These are phyloP conservation scores for Rhinichthys osculus DNA, from an alignment of 2,797 vertebrate genomes.

Conservation along the genomic window DNA sequence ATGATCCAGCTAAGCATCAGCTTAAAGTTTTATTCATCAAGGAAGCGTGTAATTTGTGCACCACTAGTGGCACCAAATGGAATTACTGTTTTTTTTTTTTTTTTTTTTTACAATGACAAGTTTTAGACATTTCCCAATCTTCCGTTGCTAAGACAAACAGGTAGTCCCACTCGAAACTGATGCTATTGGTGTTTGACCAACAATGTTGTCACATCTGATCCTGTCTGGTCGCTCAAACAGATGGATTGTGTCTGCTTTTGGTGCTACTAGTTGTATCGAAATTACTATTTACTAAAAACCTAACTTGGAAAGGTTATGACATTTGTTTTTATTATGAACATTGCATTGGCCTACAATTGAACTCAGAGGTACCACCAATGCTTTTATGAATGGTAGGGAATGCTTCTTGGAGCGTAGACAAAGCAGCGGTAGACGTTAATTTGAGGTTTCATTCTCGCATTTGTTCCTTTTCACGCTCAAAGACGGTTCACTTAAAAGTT, in stretches of 20 bases:
- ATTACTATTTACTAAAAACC: background rate
- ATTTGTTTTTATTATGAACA: background rate
- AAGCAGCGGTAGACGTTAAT: slow-evolving; percentile 19
- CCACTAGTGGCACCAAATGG: background rate
- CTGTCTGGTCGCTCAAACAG: background rate
- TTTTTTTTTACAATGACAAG: background rate
- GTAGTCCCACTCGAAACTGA: background rate
- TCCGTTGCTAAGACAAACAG: background rate
- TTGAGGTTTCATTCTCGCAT: slow-evolving; percentile 17
- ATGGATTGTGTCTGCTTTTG: background rate
- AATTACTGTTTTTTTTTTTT: too few relatives aligned
- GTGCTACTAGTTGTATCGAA: background rate
- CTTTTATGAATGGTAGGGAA: slow-evolving; percentile 17
- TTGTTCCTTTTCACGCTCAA: background rate
- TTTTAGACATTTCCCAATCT: background rate
- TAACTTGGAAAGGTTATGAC: background rate
- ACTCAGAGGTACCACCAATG: slow-evolving; percentile 4
- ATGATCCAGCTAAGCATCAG: background rate
- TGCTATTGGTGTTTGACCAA: background rate
- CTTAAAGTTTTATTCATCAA: background rate
- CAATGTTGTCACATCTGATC: too few relatives aligned
- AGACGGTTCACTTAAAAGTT: slow-evolving; percentile 29
- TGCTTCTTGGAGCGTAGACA: background rate
- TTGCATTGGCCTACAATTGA: background rate
- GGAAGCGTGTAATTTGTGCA: background rate